A percentile compares a stretch with the other conserved stretches of the same genome.
phyloP scores from a whole-genome alignment of 2,888 invertebrate species.

The Sinodicranocentrus sp. region DNA sequence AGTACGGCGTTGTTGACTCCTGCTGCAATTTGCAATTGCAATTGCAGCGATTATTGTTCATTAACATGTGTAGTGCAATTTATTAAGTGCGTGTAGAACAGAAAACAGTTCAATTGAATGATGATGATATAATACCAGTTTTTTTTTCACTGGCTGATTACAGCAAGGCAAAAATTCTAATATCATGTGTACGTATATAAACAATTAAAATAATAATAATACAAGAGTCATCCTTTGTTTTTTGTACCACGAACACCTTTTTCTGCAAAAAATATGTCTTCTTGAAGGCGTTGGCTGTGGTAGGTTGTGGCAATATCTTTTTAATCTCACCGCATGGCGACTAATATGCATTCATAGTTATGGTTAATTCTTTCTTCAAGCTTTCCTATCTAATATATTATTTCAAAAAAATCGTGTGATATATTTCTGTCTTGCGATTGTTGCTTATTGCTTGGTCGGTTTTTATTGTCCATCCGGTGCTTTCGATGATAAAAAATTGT shows the following conservation, averaged over 20 bases:
- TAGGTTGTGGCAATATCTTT: conserved; percentile 20
- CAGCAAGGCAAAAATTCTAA: conserved; percentile 13
- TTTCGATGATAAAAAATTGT: neutral
- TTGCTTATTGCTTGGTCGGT: conserved; percentile 17
- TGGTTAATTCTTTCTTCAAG: too few species aligned
- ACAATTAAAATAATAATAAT: conserved; percentile 33
- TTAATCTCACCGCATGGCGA: neutral
- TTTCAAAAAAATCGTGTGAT: conserved; percentile 21
- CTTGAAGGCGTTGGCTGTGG: conserved; percentile 42
- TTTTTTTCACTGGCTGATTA: conserved; percentile 21
- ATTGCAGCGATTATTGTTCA: too few species aligned
- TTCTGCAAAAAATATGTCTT: conserved; percentile 16
- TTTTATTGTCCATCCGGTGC: conserved; percentile 41
- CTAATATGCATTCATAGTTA: too few species aligned
- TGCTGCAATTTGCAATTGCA: too few species aligned
- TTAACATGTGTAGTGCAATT: too few species aligned
- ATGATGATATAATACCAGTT: conserved; percentile 7
- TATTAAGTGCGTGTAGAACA: too few species aligned
- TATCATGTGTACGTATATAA: conserved; percentile 13
- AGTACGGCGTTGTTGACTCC: too few species aligned
- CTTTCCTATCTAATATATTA: too few species aligned
- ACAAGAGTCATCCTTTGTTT: conserved; percentile 45
- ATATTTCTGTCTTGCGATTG: neutral
- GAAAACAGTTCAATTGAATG: too few species aligned
- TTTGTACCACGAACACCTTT: conserved; percentile 30